A percentile compares a stretch with the other conserved stretches of the same genome.
These are phyloP conservation scores for Crocuta crocuta DNA, from an alignment of 2,113 vertebrate genomes.

Conservation along the genomic window DNA sequence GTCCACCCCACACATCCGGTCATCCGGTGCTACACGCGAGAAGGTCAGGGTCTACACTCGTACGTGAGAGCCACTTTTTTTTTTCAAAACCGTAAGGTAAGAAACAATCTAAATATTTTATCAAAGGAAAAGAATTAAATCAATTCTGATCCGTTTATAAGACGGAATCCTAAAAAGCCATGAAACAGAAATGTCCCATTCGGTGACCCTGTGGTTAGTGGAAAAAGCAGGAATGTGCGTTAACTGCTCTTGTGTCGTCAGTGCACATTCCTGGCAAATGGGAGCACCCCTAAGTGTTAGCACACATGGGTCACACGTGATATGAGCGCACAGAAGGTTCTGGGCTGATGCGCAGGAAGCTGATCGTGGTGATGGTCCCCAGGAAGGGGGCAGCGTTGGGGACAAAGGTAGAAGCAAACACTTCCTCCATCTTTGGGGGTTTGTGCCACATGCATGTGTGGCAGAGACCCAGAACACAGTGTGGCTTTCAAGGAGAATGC, in stretches of 20 bases:
- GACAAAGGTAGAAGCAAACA: neutral
- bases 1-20: neutral
- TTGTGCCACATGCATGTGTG: neutral
- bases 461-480: neutral
- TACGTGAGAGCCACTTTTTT: neutral
- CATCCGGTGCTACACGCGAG: neutral
- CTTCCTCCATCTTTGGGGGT: neutral
- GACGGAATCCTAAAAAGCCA: neutral
- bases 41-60: neutral
- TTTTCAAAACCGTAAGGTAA: neutral
- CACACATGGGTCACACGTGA: accelerated
- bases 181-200: accelerated
- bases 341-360: neutral
- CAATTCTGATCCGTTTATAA: neutral
- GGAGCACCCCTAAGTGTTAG: neutral
- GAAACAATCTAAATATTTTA: neutral
- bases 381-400: neutral
- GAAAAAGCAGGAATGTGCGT: neutral
- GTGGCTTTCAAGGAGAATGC: neutral
- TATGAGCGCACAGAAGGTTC: neutral
- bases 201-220: neutral
- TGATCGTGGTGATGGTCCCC: no score
- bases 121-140: neutral
- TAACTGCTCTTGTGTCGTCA: neutral
- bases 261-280: neutral